These are phyloP conservation scores for Xestia xanthographa DNA, from an alignment of 2,888 invertebrate genomes.

Conservation along the genomic window DNA sequence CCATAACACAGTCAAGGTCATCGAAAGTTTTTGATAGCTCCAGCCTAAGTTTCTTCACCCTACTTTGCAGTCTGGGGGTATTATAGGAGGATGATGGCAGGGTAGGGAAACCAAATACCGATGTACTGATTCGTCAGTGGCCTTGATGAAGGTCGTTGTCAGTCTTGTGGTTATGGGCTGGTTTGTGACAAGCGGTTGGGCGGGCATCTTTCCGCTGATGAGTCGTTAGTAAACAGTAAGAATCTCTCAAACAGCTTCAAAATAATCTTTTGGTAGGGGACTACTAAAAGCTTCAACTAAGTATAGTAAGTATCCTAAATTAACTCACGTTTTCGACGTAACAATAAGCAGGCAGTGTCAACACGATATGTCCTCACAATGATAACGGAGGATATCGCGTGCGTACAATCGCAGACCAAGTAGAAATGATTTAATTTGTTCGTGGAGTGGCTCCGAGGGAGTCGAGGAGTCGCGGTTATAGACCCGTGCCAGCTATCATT, in stretches of 20 bases:
- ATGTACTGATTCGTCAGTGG: not conserved
- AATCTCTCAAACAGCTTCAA: not conserved
- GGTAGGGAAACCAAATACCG: not conserved
- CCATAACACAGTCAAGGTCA: not conserved
- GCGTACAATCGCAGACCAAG: slow-evolving; percentile 83
- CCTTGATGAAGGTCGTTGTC: not conserved
- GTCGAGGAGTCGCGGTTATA: slow-evolving; percentile 67
- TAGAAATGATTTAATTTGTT: slow-evolving; percentile 88
- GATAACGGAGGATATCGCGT: slow-evolving; percentile 80
- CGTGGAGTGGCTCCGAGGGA: slow-evolving; percentile 81
- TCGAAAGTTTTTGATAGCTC: not conserved
- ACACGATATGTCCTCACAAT: slow-evolving; percentile 72
- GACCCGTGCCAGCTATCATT: slow-evolving; percentile 65
- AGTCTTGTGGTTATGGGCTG: not conserved
- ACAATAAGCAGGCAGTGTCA: slow-evolving; percentile 39
- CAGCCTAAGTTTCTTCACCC: not conserved
- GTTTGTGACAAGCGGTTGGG: not conserved
- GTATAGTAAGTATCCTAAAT: not conserved
- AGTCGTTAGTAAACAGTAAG: not conserved
- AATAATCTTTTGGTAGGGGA: not conserved
- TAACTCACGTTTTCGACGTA: not conserved
- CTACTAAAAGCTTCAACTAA: not conserved
- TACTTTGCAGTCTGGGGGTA: not conserved
- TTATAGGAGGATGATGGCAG: not conserved
- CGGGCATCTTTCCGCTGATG: not conserved